Conservation (phyloP, 2,113 vertebrate genomes). For the Patagioenas fasciata region DNA sequence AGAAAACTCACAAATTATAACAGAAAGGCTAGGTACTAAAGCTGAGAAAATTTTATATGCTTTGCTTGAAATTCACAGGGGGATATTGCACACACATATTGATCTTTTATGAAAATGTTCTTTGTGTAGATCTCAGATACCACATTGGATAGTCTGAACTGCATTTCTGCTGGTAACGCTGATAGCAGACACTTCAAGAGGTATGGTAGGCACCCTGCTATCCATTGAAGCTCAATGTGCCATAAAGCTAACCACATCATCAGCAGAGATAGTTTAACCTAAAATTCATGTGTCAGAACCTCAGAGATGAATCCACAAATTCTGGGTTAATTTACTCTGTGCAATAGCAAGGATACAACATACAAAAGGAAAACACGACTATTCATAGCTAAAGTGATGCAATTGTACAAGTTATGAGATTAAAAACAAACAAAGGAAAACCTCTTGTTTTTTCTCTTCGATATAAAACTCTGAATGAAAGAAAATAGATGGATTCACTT, state of each 20-base stretch:
- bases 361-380: not conserved
- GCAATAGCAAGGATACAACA: fast-evolving
- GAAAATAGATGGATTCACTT: not conserved
- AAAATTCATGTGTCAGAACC: not conserved
- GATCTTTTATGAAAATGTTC: not conserved
- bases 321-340: not conserved
- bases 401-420: not conserved
- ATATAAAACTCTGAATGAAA: not conserved
- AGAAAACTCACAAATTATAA: not conserved
- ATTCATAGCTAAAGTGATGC: not conserved
- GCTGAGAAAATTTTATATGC: not conserved
- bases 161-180: not conserved
- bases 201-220: not conserved
- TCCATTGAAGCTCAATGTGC: not conserved
- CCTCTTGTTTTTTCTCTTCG: not conserved
- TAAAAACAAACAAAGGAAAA: not conserved
- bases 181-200: not conserved
- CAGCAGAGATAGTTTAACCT: not conserved
- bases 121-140: not conserved
- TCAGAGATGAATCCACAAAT: not conserved
- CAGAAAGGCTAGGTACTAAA: not conserved
- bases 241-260: not conserved
- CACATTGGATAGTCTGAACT: not conserved
- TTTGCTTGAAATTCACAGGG: not conserved
- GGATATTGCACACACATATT: not conserved